Evolutionary conservation across 2,113 vertebrate genomes (phyloP), one percentile per base, ranked within the genome.

Genomic region (Dipodomys merriami): DNA sequence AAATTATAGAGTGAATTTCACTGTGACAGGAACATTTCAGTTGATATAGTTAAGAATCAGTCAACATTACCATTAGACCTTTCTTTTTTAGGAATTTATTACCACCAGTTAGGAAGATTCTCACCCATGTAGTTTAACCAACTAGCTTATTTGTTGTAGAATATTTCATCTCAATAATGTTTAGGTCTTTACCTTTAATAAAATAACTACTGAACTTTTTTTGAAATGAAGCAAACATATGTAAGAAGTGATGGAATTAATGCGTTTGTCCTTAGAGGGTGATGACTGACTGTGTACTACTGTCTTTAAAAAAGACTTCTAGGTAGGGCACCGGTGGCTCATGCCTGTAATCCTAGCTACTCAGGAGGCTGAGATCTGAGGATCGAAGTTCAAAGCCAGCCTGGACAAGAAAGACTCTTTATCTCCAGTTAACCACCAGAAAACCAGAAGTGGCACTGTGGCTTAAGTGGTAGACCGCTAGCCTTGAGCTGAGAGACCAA

Each of bases 1-100:
- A 97, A 97, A 94, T 96, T 96, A 80, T n/a, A 95, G 86, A 85
- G 87, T 92, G 96, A 39, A 97, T 96, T 93, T 83, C 92, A 81
- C 90, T 95, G 80, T 95, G 90, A 94, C 81, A 90, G 91, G 71
- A 91, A 49, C 95, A 94, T 78, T 96, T 96, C 57, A 25, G 2
- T 81, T 94, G 60, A 90, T 91, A 53, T 44, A 72, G 96, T 96
- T 95, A 80, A 95, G 92, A 96, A 87, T 92, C 91, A 46, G 89
- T 91, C 86, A 90, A 64, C 76, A 35, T 96, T 97, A 96, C 86
- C 69, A 95, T 97, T 94, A 96, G 83, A 93, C 68, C 82, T 95
- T 94, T 95, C 77, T 91, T 74, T 96, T 90, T 90, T 73, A 86
- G 88, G 80, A 96, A 97, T 97, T 95, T 97, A 97, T 96, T 95